phyloP scores from a whole-genome alignment of 2,888 invertebrate species.

The Allacma fusca region DNA sequence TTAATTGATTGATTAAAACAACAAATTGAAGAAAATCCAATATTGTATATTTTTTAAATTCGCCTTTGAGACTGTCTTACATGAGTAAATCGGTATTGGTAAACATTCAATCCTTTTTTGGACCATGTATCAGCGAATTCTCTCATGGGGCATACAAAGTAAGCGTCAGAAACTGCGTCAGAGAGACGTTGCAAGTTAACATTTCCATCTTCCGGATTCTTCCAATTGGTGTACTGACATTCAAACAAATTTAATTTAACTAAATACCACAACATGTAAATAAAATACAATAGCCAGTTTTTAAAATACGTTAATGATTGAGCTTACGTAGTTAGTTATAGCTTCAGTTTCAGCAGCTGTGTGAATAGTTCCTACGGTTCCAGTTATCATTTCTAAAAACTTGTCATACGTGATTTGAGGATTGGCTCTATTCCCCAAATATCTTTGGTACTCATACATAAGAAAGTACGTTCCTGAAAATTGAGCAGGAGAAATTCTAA shows the following conservation, averaged over 20 bases:
- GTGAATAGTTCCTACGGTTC: conserved; percentile 34
- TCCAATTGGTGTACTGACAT: conserved; percentile 58
- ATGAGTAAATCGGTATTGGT: conserved; percentile 50
- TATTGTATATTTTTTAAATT: no score
- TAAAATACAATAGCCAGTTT: conserved; percentile 5
- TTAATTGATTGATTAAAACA: no score
- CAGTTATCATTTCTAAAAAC: conserved; percentile 64
- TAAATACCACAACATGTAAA: background rate
- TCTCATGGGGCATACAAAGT: conserved; percentile 50
- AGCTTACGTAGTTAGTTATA: conserved; percentile 47
- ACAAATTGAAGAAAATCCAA: no score
- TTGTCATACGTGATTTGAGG: conserved; percentile 66
- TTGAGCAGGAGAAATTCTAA: background rate
- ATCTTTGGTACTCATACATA: conserved; percentile 48
- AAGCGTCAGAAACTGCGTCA: conserved; percentile 49
- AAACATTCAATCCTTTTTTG: conserved; percentile 48
- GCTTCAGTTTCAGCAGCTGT: conserved; percentile 45
- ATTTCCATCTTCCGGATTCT: conserved; percentile 53
- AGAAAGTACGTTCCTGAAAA: conserved; percentile 50
- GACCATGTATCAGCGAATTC: conserved; percentile 52
- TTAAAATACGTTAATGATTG: conserved; percentile 3
- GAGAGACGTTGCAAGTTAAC: conserved; percentile 43
- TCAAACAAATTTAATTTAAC: no score
- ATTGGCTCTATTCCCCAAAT: conserved; percentile 65
- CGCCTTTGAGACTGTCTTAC: no score